Conservation (phyloP, 1,140 invertebrate species). For the Psilanteris sp. region DNA sequence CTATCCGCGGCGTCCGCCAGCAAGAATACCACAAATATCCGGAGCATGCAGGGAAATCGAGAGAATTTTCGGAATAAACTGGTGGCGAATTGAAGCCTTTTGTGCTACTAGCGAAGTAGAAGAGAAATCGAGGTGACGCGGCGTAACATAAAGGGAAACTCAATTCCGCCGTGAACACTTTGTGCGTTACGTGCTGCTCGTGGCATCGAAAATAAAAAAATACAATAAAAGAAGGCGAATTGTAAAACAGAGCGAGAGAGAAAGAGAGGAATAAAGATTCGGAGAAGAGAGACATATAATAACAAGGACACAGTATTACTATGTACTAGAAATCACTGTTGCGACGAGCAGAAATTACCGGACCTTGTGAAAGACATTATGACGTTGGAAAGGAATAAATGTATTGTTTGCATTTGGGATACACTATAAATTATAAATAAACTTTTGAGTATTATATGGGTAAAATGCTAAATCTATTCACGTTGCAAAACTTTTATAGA, state of each 20-base stretch:
- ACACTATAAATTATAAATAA: no score
- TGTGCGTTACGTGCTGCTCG: conserved; percentile 50
- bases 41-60: conserved; percentile 37
- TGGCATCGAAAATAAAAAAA: conserved; percentile 39
- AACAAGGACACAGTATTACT: conserved; percentile 25
- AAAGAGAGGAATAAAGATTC: background rate
- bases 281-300: background rate
- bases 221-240: conserved; percentile 1
- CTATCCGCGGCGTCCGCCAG: background rate
- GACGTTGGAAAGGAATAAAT: no score
- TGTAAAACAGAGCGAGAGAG: background rate
- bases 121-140: conserved; percentile 56
- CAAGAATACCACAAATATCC: conserved; percentile 43
- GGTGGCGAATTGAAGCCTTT: conserved; percentile 56
- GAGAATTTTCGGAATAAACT: conserved; percentile 52
- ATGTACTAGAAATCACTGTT: conserved; percentile 9
- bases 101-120: conserved; percentile 42
- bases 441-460: no score
- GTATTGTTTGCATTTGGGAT: no score
- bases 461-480: no score
- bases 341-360: no score
- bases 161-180: conserved; percentile 54
- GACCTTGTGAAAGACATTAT: no score
- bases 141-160: conserved; percentile 55
- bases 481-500: no score